Base-by-base conservation (phyloP, 2,888 invertebrate genomes). In the Diloba caeruleocephala region DNA sequence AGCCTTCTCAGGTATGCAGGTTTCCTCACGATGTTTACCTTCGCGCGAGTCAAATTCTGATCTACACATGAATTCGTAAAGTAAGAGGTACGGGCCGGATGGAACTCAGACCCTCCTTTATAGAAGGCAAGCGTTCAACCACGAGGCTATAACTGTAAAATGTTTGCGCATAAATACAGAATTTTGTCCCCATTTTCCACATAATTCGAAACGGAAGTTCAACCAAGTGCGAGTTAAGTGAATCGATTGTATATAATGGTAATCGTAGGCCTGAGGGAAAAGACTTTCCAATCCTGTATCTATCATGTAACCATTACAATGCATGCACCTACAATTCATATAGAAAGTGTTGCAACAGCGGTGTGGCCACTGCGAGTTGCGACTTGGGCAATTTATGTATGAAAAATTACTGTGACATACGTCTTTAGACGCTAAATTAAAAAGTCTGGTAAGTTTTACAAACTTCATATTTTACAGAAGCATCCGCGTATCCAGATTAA, bases 241-340 rank as follows among this genome's bases (percentile, higher is more conserved):
- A 79, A 81, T 83, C 81, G 82, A 85, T 84, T 78, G 82, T 76
- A 75, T 76, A 76, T 84, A 79, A 79, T 81, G 81, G 78, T 80
- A 74, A 85, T 81, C 75, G 74, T 51, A 59, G 67, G 79, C 87
- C 79, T 41, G 59, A 62, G 78, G 87, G 85, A 78, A 76, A 67
- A 81, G 74, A 87, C 89, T 89, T 90, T 89, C 89, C 83, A 81
- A 82, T 79, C 77, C 79, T 70, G 81, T 84, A 82, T 79, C 84
- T 84, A 87, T 84, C 87, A 79, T 84, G 84, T 85, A 85, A 77
- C 82, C 56, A 86, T 83, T 88, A 91, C 91, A 91, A 92, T 91
- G 88, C 89, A 89, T 90, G 89, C 88, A 84, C 87, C 87, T 85
- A 88, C 90, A 85, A 89, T 90, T 87, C 88, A 87, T 88, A 84